Evolutionary conservation across 2,888 invertebrate genomes (phyloP), one percentile per base, ranked within the genome.

Genomic region (Julus scanicus): DNA sequence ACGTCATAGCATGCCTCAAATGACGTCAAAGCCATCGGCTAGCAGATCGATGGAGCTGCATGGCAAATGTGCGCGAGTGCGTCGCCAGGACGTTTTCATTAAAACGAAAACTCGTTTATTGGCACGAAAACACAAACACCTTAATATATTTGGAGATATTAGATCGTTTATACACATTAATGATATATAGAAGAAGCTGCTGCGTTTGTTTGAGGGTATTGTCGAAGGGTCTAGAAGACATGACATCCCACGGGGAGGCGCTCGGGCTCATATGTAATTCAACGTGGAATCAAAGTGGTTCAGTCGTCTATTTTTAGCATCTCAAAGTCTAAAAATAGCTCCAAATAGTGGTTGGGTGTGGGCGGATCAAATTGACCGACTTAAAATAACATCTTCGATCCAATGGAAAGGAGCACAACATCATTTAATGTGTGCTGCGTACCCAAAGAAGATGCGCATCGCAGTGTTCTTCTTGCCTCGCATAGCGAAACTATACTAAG

Each of bases 311-410:
- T 63, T 63, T 63, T 63, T 5, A n/a, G 63, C 63, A 17, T 63
- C 63, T 17, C n/a, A n/a, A 17, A 8, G 29, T 17, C 63, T 63
- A 63, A 63, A 63, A 63, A 63, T 63, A 63, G 63, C 63, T 63
- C 63, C n/a, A n/a, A 63, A 63, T n/a, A 63, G 63, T 63, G n/a
- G 63, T n/a, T 63, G 63, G 63, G 63, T 63, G 63, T 63, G 63
- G 63, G 63, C 63, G 63, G 63, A 63, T 63, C 63, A 63, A 63
- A 63, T 63, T 63, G 63, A 63, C 63, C 63, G 63, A 63, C 63
- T 63, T 63, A 63, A 63, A 63, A 63, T 63, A 63, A 63, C 63
- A 63, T 63, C 63, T 63, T 63, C 63, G 63, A 63, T 8, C 17
- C 63, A n/a, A n/a, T n/a, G 63, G 4, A 6, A 63, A 63, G 6